Conservation (phyloP, 2,797 vertebrate genomes). For the Acanthurus leucopareius region DNA sequence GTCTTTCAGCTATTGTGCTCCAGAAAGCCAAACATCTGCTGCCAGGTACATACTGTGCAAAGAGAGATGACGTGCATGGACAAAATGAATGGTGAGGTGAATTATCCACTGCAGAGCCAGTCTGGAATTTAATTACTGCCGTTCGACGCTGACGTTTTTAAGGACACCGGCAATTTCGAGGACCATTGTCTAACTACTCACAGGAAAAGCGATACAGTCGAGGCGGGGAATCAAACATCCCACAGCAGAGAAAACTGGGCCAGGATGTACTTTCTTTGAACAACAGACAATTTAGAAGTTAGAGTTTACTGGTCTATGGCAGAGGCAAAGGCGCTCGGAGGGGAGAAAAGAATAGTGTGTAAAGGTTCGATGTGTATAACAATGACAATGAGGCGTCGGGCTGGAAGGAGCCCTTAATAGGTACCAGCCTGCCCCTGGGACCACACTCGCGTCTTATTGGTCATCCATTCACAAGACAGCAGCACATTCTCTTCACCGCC, state of each 20-base stretch:
- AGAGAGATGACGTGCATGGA: conserved; percentile 39
- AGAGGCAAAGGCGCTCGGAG: conserved; percentile 39
- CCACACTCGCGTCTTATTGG: conserved; percentile 76
- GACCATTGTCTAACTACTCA: conserved; percentile 68
- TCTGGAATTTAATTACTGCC: conserved; percentile 73
- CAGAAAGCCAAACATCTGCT: conserved; percentile 58
- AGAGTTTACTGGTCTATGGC: conserved; percentile 60
- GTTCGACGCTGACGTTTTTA: conserved; percentile 67
- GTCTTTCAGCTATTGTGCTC: conserved; percentile 61
- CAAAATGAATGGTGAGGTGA: conserved; percentile 61
- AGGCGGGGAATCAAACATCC: conserved; percentile 62
- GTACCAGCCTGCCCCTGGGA: conserved; percentile 77
- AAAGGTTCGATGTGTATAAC: conserved; percentile 71
- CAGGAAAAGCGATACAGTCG: conserved; percentile 55
- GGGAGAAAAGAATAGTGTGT: conserved; percentile 40
- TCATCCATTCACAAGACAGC: conserved; percentile 85
- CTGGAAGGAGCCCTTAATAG: conserved; percentile 81
- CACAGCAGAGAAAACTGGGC: conserved; percentile 67
- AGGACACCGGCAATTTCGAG: conserved; percentile 61
- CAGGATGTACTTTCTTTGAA: conserved; percentile 71
- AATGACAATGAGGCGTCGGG: conserved; percentile 72
- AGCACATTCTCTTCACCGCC: conserved; percentile 77
- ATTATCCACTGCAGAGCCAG: conserved; percentile 55
- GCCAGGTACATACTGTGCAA: conserved; percentile 52
- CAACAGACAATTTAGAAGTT: conserved; percentile 76